phyloP scores from a whole-genome alignment of 2,888 invertebrate genomes.

The Meandrusa payeni region DNA sequence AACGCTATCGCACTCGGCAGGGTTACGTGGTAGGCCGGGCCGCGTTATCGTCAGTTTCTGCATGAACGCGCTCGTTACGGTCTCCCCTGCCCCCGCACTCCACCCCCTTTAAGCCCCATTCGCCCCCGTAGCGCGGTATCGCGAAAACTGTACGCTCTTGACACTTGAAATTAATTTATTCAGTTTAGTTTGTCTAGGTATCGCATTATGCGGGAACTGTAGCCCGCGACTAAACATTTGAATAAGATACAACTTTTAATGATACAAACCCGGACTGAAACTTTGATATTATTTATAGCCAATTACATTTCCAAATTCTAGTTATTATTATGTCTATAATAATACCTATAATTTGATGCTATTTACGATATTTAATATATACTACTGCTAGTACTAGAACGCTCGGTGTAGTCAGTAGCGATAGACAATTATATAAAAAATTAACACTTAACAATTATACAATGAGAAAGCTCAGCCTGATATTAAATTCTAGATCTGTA shows the following conservation, averaged over 20 bases:
- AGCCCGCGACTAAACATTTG: conserved; percentile 5
- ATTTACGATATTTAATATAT: no score
- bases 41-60: conserved; percentile 78
- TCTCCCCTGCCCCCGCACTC: conserved; percentile 38
- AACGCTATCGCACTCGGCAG: conserved; percentile 58
- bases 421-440: no score
- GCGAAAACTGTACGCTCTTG: conserved; percentile 66
- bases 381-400: no score
- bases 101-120: conserved; percentile 29
- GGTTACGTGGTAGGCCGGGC: conserved; percentile 77
- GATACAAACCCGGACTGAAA: conserved; percentile 10
- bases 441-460: no score
- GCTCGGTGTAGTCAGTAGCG: no score
- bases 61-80: conserved; percentile 78
- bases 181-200: conserved; percentile 30
- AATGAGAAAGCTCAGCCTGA: no score
- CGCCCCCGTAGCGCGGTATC: conserved; percentile 32
- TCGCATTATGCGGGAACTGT: conserved; percentile 14
- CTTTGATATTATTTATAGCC: conserved; percentile 19
- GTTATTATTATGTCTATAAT: no score
- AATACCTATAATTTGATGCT: no score
- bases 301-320: background rate
- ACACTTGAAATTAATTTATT: conserved; percentile 76
- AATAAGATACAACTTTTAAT: conserved; percentile 5
- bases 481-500: no score